Conservation (phyloP, 2,113 vertebrate species). For the Callorhinus ursinus region DNA sequence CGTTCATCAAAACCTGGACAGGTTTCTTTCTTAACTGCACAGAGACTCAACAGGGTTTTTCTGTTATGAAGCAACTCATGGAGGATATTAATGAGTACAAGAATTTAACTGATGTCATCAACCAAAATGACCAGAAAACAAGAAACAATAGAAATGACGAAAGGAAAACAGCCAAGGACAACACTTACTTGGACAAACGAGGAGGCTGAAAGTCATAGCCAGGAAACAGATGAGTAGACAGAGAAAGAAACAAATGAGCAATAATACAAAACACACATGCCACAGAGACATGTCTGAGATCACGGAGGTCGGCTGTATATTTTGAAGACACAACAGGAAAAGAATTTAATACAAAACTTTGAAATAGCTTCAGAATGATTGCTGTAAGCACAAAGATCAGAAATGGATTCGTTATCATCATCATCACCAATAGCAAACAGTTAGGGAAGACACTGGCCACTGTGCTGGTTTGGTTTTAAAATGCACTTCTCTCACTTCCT, state of each 20-base stretch:
- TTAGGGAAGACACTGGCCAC: background rate
- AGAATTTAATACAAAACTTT: constrained; percentile 53
- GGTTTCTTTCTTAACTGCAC: constrained; percentile 54
- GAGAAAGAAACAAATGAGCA: constrained; percentile 79
- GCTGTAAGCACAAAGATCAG: constrained; percentile 23
- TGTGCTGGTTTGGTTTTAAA: background rate
- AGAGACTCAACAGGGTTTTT: constrained; percentile 44
- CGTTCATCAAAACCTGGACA: constrained; percentile 69
- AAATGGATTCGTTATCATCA: constrained; percentile 11
- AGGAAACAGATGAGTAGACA: constrained; percentile 80
- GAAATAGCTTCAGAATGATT: constrained; percentile 51
- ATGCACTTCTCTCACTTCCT: background rate
- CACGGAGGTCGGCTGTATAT: constrained; percentile 51
- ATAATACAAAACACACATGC: constrained; percentile 65
- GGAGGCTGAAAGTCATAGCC: constrained; percentile 75
- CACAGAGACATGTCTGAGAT: constrained; percentile 62
- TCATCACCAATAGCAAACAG: background rate
- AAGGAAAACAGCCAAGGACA: constrained; percentile 73
- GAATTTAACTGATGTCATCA: constrained; percentile 62
- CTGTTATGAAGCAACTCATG: constrained; percentile 39
- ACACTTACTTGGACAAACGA: constrained; percentile 82
- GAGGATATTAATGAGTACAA: constrained; percentile 73
- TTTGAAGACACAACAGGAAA: constrained; percentile 64
- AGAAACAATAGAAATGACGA: constrained; percentile 53
- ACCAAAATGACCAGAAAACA: constrained; percentile 77